phyloP scores from a whole-genome alignment of 1,140 invertebrate genomes.

The Tetranychus urticae region DNA sequence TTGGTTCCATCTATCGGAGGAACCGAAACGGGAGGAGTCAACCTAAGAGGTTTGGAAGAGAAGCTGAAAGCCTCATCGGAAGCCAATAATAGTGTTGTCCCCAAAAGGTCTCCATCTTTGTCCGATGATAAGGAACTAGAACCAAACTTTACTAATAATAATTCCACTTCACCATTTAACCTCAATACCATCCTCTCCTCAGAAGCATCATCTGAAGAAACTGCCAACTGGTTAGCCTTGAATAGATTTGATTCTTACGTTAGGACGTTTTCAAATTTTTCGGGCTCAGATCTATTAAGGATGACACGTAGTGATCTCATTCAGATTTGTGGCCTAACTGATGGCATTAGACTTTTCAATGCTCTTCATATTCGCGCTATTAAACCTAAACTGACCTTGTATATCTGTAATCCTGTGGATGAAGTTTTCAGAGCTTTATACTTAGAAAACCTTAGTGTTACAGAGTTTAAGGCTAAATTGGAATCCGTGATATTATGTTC shows the following conservation, averaged over 20 bases:
- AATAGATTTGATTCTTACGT: conserved; percentile 50
- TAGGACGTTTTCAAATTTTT: conserved; percentile 54
- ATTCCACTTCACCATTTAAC: background rate
- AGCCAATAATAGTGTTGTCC: background rate
- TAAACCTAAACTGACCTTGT: conserved; percentile 10
- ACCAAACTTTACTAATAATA: background rate
- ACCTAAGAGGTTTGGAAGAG: background rate
- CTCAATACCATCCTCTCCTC: conserved; percentile 21
- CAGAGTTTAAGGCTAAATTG: conserved; percentile 9
- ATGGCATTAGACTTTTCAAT: conserved; percentile 72
- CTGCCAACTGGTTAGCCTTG: conserved; percentile 47
- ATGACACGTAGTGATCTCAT: conserved; percentile 68
- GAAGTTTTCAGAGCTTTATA: conserved; percentile 12
- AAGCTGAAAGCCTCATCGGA: background rate
- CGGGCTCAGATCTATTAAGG: conserved; percentile 55
- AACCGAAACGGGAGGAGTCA: too few species aligned
- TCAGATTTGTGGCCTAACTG: conserved; percentile 72
- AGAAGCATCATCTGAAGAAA: conserved; percentile 40
- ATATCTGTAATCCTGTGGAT: conserved; percentile 7
- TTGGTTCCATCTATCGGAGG: too few species aligned
- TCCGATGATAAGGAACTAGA: background rate
- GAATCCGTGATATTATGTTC: conserved; percentile 1
- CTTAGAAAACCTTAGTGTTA: conserved; percentile 8
- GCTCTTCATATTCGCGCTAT: conserved; percentile 41
- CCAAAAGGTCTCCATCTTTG: background rate